Evolutionary conservation across 2,113 vertebrate genomes (phyloP).

Genomic region (Cyanoramphus novaezelandiae): DNA sequence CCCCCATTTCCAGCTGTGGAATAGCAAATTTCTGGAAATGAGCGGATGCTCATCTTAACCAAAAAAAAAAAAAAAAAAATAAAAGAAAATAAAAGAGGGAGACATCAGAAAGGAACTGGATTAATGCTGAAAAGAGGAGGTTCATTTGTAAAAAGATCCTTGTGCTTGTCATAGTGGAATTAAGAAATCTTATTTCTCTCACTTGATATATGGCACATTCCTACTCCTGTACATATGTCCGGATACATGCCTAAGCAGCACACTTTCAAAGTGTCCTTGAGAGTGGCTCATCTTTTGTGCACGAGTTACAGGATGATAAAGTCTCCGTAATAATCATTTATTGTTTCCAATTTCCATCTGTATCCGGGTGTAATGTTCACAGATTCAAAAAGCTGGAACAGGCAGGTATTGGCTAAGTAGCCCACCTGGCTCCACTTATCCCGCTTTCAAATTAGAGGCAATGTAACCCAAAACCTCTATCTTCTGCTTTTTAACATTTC

Average conservation of each 20-base stretch:
- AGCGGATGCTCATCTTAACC: background rate
- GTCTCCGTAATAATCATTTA: constrained; percentile 61
- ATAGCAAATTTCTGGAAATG: background rate
- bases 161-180: constrained; percentile 30
- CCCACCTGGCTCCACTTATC: constrained; percentile 79
- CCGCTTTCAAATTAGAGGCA: constrained; percentile 73
- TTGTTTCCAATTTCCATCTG: constrained; percentile 72
- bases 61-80: background rate
- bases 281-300: constrained; percentile 25
- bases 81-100: background rate
- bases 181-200: constrained; percentile 34
- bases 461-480: constrained; percentile 76
- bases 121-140: background rate
- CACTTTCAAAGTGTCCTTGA: constrained; percentile 45
- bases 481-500: constrained; percentile 79
- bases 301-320: constrained; percentile 6
- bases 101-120: background rate
- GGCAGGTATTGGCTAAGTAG: constrained; percentile 53
- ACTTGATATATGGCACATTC: background rate
- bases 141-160: background rate
- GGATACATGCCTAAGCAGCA: constrained; percentile 1
- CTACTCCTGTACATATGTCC: background rate
- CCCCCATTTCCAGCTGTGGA: background rate
- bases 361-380: constrained; percentile 71
- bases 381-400: constrained; percentile 68